Conservation (phyloP, 2,888 invertebrate genomes). For the Diaperis boleti region DNA sequence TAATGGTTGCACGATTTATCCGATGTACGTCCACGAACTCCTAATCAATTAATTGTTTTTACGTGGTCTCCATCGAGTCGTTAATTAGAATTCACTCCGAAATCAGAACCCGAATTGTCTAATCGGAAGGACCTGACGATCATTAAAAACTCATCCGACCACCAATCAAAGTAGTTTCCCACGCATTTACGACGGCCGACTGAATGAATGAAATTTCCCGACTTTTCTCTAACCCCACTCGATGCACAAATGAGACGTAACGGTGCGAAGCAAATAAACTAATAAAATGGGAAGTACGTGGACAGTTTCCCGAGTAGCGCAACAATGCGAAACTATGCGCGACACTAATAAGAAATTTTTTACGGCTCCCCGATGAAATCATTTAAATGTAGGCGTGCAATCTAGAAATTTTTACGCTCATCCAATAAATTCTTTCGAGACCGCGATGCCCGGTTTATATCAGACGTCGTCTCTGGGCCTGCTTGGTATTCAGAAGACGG, state of each 20-base stretch:
- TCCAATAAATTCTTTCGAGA: slow-evolving; percentile 56
- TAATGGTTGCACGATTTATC: slow-evolving; percentile 8
- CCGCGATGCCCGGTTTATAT: slow-evolving; percentile 54
- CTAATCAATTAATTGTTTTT: slow-evolving; percentile 43
- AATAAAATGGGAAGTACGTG: slow-evolving; percentile 52
- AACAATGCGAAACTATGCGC: slow-evolving; percentile 12
- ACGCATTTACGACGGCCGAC: slow-evolving; percentile 42
- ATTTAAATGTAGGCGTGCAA: slow-evolving; percentile 47
- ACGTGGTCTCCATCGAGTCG: slow-evolving; percentile 41
- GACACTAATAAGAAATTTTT: neutral
- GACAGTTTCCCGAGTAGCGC: slow-evolving; percentile 31
- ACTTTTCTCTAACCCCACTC: slow-evolving; percentile 48
- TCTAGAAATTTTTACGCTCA: slow-evolving; percentile 53
- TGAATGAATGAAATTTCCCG: slow-evolving; percentile 48
- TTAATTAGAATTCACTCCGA: slow-evolving; percentile 43
- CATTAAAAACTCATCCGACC: slow-evolving; percentile 50
- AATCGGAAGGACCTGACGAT: slow-evolving; percentile 16
- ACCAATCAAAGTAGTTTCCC: slow-evolving; percentile 52
- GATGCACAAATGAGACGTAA: slow-evolving; percentile 46
- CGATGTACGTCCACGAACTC: slow-evolving; percentile 19
- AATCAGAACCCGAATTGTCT: slow-evolving; percentile 43
- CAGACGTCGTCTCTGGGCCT: slow-evolving; percentile 55
- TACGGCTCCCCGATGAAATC: slow-evolving; percentile 39
- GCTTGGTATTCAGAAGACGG: slow-evolving; percentile 65
- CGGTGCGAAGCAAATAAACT: slow-evolving; percentile 50